These are phyloP conservation scores for Bilobella aurantiaca DNA, from an alignment of 1,140 invertebrate species.

Conservation along the genomic window DNA sequence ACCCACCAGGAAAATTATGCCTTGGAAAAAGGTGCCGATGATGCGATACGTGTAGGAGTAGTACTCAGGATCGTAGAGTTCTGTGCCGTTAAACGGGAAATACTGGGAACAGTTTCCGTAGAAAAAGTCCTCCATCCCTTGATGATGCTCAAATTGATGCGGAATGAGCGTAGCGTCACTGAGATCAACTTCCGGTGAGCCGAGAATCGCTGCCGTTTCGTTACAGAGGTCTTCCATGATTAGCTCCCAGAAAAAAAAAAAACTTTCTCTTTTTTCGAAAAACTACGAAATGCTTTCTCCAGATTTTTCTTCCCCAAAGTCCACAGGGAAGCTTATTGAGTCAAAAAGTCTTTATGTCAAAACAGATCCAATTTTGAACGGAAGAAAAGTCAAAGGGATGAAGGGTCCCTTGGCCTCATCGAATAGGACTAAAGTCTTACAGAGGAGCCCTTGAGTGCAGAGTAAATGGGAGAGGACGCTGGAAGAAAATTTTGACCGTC, in stretches of 20 bases:
- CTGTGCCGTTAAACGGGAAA: background rate
- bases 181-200: conserved; percentile 8
- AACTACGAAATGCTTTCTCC: no score
- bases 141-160: background rate
- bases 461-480: no score
- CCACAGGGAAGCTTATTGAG: no score
- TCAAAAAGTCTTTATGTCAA: no score
- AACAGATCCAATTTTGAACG: no score
- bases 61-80: conserved; percentile 38
- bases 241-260: background rate
- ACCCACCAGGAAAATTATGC: conserved; percentile 48
- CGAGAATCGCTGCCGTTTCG: background rate
- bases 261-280: no score
- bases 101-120: background rate
- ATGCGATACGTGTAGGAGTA: conserved; percentile 45
- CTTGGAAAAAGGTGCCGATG: conserved; percentile 50
- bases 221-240: background rate
- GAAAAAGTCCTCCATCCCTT: background rate
- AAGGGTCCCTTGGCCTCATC: background rate
- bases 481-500: no score
- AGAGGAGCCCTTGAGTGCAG: background rate
- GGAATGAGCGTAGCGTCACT: background rate
- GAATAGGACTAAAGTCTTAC: background rate
- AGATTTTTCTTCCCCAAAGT: no score
- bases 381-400: no score